phyloP scores from a whole-genome alignment of 2,113 vertebrate species.

The Gymnorhina tibicen region DNA sequence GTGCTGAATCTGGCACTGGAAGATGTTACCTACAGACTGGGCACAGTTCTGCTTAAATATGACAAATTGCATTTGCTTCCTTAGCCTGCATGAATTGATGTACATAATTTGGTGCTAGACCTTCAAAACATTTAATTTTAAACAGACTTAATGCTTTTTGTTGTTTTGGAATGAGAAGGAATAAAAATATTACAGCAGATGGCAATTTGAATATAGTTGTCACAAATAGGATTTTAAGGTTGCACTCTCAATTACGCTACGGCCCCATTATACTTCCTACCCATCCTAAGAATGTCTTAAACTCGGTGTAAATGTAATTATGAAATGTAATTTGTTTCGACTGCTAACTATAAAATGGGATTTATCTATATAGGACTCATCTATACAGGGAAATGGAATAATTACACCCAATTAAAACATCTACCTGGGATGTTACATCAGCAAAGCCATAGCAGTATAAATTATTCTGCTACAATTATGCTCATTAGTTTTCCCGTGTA shows the following conservation, averaged over 20 bases:
- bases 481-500: neutral
- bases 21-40: conserved; percentile 37
- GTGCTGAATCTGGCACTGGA: conserved; percentile 33
- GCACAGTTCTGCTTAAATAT: conserved; percentile 36
- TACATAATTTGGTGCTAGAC: neutral
- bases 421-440: conserved; percentile 1
- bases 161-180: conserved; percentile 11
- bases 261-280: neutral
- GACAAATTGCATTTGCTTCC: conserved; percentile 35
- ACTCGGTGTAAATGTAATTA: conserved; percentile 31
- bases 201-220: conserved; percentile 34
- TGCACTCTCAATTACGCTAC: neutral
- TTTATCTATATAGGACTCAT: neutral
- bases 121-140: conserved; percentile 19
- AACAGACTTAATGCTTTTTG: neutral
- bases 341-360: neutral
- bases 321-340: conserved; percentile 2
- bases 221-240: conserved; percentile 41
- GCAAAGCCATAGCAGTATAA: neutral
- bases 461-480: neutral
- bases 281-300: neutral
- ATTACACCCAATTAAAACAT: conserved; percentile 27
- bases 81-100: neutral
- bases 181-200: conserved; percentile 17
- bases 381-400: conserved; percentile 17